Evolutionary conservation across 2,797 vertebrate genomes (phyloP), one percentile per base, ranked within the genome.

Genomic region (Mormyrus hasselquistii): DNA sequence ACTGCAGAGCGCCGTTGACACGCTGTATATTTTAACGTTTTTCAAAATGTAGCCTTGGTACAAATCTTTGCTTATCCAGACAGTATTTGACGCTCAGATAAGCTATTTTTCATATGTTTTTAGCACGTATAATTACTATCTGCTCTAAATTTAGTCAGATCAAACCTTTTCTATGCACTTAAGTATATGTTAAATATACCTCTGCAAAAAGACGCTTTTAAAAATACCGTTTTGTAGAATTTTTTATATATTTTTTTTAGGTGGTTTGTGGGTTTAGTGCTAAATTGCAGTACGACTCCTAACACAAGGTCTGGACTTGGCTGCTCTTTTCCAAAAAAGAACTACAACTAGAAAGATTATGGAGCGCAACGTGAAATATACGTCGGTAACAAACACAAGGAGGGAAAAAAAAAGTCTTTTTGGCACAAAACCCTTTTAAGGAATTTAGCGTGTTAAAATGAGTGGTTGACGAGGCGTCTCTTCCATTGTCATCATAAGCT

Each of bases 181-280:
- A 88, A 88, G 57, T 83, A 84, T 84, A 88, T 10, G 50, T 84
- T 84, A 88, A 88, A 88, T 83, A 88, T 88, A 88, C 38, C 52
- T 84, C 53, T 84, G 34, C 83, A n/a, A 83, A 88, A 88, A 88
- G n/a, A 84, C 50, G 29, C 88, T 88, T 88, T 88, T 53, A 83
- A 84, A 85, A 89, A 89, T 89, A 89, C 57, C 49, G 41, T 29
- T 85, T 19, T 47, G 82, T 38, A 85, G 29, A 52, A 6, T 34
- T 84, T 79, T 73, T 38, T 34, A 41, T 41, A 34, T 34, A 34
- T 41, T 76, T 82, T 65, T 50, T 89, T 89, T 65, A 14, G 82
- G 57, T 85, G 82, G 88, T 89, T 89, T 89, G 88, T 86, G 88
- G 79, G 38, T 85, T 89, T 89, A 65, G 82, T 86, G 79, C 85